phyloP scores from a whole-genome alignment of 1,140 invertebrate species.

The Nylanderia fulva region DNA sequence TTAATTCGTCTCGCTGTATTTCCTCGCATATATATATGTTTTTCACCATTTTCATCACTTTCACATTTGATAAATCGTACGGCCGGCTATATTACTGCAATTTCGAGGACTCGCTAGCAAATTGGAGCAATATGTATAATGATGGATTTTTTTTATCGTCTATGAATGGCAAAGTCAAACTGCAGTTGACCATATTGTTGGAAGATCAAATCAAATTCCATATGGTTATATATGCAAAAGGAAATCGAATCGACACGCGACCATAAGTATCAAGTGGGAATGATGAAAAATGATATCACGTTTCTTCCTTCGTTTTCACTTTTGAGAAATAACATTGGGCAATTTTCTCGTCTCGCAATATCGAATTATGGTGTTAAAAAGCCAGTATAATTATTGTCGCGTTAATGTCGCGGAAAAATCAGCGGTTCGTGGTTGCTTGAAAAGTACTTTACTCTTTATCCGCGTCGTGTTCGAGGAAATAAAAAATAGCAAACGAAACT shows the following conservation, averaged over 20 bases:
- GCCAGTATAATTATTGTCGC: slow-evolving; percentile 34
- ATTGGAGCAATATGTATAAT: background rate
- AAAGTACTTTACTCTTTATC: slow-evolving; percentile 23
- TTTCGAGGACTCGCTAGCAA: background rate
- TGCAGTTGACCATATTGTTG: slow-evolving; percentile 62
- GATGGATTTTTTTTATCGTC: too few species aligned
- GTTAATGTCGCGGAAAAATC: background rate
- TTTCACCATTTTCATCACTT: background rate
- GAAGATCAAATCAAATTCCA: slow-evolving; percentile 57
- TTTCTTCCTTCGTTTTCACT: background rate
- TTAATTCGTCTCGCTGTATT: slow-evolving; percentile 12
- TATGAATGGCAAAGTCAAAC: too few species aligned
- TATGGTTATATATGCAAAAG: background rate
- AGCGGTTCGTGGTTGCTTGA: background rate
- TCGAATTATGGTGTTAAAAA: slow-evolving; percentile 35
- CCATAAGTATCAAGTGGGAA: slow-evolving; percentile 30
- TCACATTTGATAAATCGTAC: background rate
- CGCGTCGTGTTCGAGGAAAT: slow-evolving; percentile 42
- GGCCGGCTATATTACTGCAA: background rate
- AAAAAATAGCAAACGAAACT: slow-evolving; percentile 34
- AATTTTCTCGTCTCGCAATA: background rate
- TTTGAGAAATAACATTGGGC: slow-evolving; percentile 4
- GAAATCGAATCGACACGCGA: slow-evolving; percentile 23
- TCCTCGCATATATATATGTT: background rate
- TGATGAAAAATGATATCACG: slow-evolving; percentile 22